phyloP scores from a whole-genome alignment of 2,888 invertebrate species.

The Cartodere bifasciata region DNA sequence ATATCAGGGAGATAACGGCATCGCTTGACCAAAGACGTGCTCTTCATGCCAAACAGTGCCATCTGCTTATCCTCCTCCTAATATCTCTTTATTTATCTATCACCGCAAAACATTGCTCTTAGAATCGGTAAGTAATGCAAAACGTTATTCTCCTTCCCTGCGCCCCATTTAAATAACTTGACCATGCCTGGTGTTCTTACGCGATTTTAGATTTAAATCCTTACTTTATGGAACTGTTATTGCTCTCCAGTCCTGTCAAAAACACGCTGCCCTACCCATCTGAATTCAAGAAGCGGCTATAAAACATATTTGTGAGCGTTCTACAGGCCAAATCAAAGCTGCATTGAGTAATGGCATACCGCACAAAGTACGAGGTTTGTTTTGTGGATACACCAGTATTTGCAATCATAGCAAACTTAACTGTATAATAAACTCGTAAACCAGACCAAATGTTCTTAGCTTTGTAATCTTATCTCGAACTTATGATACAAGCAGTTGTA shows the following conservation, averaged over 20 bases:
- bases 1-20: conserved; percentile 18
- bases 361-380: conserved; percentile 21
- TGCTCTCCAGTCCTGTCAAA: conserved; percentile 31
- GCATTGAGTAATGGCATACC: conserved; percentile 27
- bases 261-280: conserved; percentile 27
- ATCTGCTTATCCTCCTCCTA: conserved; percentile 22
- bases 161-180: conserved; percentile 29
- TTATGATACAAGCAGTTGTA: no score
- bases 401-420: conserved; percentile 19
- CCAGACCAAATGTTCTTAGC: conserved; percentile 8
- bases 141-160: conserved; percentile 13
- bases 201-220: conserved; percentile 28
- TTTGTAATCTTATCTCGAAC: conserved; percentile 17
- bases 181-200: conserved; percentile 32
- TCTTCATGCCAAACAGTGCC: conserved; percentile 23
- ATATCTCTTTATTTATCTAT: conserved; percentile 34
- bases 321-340: conserved; percentile 19
- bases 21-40: conserved; percentile 21
- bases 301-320: conserved; percentile 27
- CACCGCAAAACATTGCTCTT: conserved; percentile 25
- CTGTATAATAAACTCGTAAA: conserved; percentile 13
- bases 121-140: conserved; percentile 27
- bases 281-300: conserved; percentile 19
- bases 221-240: conserved; percentile 35
- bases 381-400: conserved; percentile 18